A percentile compares a stretch with the other conserved stretches of the same genome.
Evolutionary conservation across 2,113 vertebrate species (phyloP).

Genomic region (Panthera tigris): DNA sequence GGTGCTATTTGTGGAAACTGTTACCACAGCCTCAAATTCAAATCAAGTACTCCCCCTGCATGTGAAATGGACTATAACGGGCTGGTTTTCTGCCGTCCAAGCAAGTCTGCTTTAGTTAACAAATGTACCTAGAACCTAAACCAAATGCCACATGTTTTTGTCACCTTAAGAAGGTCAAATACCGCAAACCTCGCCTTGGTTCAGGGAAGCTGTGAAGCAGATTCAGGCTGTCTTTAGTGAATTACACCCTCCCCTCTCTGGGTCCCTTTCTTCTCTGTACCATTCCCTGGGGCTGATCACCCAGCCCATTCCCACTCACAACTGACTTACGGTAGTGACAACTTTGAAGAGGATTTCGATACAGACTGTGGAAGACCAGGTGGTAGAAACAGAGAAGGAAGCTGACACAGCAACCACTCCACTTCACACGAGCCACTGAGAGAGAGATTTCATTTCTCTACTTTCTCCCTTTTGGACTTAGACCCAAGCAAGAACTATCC

Average conservation of each 20-base stretch:
- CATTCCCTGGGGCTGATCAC: neutral
- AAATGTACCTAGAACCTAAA: neutral
- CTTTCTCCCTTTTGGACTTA: neutral
- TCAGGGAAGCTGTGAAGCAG: neutral
- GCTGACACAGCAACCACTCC: neutral
- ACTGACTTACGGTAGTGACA: neutral
- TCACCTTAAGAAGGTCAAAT: neutral
- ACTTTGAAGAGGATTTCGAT: neutral
- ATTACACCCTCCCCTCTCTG: neutral
- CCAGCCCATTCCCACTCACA: neutral
- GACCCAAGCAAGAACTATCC: neutral
- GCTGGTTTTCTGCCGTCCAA: neutral
- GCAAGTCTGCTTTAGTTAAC: neutral
- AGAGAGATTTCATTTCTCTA: neutral
- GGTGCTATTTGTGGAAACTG: neutral
- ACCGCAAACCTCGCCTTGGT: neutral
- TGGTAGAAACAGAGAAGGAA: neutral
- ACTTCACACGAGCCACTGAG: neutral
- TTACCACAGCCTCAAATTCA: conserved; percentile 5
- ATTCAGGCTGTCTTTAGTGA: neutral
- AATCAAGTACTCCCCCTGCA: neutral
- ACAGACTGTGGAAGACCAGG: neutral
- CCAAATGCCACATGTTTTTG: neutral
- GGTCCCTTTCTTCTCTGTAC: neutral
- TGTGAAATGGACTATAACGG: neutral